Conservation (phyloP, 2,113 vertebrate genomes). For the Solenodon paradoxus region DNA sequence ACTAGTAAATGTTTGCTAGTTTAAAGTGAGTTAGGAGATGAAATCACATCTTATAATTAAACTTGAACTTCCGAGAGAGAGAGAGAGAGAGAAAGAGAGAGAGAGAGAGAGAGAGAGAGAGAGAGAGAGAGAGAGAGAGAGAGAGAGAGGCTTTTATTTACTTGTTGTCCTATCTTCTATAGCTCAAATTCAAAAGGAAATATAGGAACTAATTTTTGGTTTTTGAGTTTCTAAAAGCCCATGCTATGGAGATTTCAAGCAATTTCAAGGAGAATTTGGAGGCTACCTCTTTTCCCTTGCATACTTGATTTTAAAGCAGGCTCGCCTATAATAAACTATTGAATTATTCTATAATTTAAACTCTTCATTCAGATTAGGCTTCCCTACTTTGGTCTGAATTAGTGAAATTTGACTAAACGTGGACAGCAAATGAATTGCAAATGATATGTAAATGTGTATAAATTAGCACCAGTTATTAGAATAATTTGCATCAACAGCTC, state of each 20-base stretch:
- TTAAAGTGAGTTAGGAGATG: not conserved
- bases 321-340: not conserved
- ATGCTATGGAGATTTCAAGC: constrained; percentile 21
- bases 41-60: not conserved
- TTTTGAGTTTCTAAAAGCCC: constrained; percentile 39
- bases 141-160: not conserved
- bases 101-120: not conserved
- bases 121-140: not conserved
- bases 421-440: constrained; percentile 72
- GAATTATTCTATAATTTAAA: constrained; percentile 35
- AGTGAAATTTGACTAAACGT: constrained; percentile 67
- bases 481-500: constrained; percentile 74
- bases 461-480: constrained; percentile 74
- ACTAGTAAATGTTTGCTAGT: not conserved
- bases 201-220: constrained; percentile 43
- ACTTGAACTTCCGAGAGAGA: constrained; percentile 8
- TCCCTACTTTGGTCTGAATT: constrained; percentile 65
- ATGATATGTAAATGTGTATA: constrained; percentile 74
- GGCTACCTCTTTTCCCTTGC: constrained; percentile 15
- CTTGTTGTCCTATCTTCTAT: not conserved
- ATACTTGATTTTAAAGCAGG: constrained; percentile 29
- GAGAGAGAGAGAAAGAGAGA: not conserved
- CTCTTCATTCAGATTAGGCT: constrained; percentile 39
- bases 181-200: constrained; percentile 32
- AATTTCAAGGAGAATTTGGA: constrained; percentile 52